Base-by-base conservation (phyloP, 2,888 invertebrate species). In the Odontocerum albicorne region DNA sequence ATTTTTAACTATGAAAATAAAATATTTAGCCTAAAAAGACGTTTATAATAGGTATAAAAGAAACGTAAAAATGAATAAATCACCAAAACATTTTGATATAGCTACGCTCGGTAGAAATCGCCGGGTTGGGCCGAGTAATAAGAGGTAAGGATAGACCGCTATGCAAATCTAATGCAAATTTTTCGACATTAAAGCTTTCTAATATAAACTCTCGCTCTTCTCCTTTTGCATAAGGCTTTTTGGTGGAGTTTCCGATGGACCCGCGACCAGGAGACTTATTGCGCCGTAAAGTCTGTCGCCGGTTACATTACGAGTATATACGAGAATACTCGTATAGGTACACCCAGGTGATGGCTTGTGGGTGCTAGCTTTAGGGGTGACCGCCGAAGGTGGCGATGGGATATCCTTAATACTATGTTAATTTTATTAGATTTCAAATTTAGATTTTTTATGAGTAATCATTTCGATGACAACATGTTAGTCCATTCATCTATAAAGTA, bases 111-210 rank as follows among this genome's bases (percentile, higher is more conserved):
- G n/a, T 31, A 22, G 33, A 35, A 19, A 22, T 17, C 16, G 35
- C 7, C n/a, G n/a, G 46, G 20, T 33, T 38, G 51, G 47, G 40
- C 36, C 39, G 27, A 51, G 55, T 55, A 61, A 61, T 61, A 61
- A 61, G 61, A 58, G 61, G 50, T 51, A 55, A 57, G 57, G 60
- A 55, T 44, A 49, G 55, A 47, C 58, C 60, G 45, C 52, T 58
- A 61, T 61, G 61, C 53, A 61, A 61, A 61, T 61, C 49, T 40
- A 19, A 61, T 61, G 61, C 61, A 61, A 61, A 61, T 61, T 61
- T 61, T 58, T 55, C 47, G 49, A 58, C 61, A 61, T 61, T 61
- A 61, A 61, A 58, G 61, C 56, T 53, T 58, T 55, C 57, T 55
- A 58, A 61, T 61, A 61, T 61, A 61, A 58, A 61, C 55, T 36